These are phyloP conservation scores for Charadrius vociferus DNA, from an alignment of 2,113 vertebrate genomes.

Conservation along the genomic window DNA sequence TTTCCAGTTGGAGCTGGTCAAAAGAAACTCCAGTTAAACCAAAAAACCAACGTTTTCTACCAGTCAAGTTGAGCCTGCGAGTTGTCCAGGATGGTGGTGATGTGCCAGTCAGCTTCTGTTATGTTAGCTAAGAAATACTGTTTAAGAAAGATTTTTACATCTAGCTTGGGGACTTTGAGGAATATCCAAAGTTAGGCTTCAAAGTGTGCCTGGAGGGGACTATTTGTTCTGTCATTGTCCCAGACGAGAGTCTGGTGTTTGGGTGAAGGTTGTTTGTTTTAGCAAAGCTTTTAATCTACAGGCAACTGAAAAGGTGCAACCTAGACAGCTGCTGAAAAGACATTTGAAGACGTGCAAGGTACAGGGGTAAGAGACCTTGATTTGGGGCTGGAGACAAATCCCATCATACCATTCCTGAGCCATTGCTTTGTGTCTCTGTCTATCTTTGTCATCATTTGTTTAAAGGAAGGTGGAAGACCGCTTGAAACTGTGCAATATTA, in stretches of 20 bases:
- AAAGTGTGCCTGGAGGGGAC: background rate
- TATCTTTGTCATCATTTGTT: background rate
- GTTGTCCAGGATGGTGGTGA: background rate
- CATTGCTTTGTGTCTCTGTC: background rate
- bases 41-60: background rate
- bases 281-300: background rate
- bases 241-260: slow-evolving; percentile 12
- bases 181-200: background rate
- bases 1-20: background rate
- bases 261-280: background rate
- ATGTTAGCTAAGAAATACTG: background rate
- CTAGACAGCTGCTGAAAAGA: background rate
- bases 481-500: background rate
- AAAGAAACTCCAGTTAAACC: background rate
- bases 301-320: background rate
- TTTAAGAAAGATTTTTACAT: background rate
- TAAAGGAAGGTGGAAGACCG: background rate
- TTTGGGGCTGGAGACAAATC: background rate
- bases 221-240: slow-evolving; percentile 3
- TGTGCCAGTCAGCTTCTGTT: background rate
- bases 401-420: background rate
- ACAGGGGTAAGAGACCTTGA: background rate
- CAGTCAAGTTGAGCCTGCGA: background rate
- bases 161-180: background rate
- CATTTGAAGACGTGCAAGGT: background rate